A percentile compares a stretch with the other conserved stretches of the same genome.
phyloP scores from a whole-genome alignment of 2,113 vertebrate species.

The Sander vitreus region DNA sequence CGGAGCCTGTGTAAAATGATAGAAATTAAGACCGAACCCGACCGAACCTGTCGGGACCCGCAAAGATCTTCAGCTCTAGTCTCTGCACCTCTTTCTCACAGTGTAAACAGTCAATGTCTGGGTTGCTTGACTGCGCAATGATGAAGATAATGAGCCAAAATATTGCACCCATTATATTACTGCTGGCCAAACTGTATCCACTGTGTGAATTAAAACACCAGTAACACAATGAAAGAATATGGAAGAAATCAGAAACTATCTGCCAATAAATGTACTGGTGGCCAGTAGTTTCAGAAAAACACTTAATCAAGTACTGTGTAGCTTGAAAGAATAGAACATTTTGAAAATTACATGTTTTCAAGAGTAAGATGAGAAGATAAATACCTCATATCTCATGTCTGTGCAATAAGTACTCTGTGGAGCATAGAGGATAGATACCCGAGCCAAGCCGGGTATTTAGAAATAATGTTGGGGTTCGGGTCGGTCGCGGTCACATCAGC shows the following conservation, averaged over 20 bases:
- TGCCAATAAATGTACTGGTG: background rate
- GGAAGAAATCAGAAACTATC: background rate
- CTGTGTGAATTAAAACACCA: background rate
- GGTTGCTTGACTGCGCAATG: slow-evolving; percentile 2
- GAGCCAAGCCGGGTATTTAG: too few species aligned
- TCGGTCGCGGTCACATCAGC: too few species aligned
- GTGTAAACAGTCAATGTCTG: background rate
- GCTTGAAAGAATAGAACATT: background rate
- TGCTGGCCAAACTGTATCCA: background rate
- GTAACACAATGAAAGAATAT: background rate
- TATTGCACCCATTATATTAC: background rate
- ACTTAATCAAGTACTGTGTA: background rate
- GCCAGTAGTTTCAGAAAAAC: background rate
- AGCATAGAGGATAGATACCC: too few species aligned
- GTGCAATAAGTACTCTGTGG: background rate
- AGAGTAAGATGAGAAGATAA: background rate
- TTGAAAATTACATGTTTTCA: background rate
- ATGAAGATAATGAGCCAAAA: slow-evolving; percentile 16
- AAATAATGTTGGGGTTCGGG: too few species aligned
- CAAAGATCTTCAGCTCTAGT: background rate
- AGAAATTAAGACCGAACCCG: too few species aligned
- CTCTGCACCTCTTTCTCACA: background rate
- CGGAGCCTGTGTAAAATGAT: too few species aligned
- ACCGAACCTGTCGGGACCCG: too few species aligned
- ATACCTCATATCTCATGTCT: background rate